A percentile compares a stretch with the other conserved stretches of the same genome.
Conservation (phyloP, 2,888 invertebrate genomes). For the Danaus chrysippus region DNA sequence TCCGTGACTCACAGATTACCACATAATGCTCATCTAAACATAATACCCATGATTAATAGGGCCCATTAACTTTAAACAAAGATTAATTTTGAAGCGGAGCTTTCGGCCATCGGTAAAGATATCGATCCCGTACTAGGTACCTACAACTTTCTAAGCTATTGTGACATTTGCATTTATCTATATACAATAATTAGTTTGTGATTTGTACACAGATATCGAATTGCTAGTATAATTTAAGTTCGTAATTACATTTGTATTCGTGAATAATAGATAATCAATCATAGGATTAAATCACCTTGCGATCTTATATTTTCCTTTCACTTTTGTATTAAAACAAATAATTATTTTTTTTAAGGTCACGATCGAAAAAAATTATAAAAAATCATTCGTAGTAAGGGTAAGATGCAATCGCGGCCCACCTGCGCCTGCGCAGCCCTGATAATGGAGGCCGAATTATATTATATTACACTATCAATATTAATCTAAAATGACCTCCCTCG, state of each 20-base stretch:
- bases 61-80: constrained; percentile 72
- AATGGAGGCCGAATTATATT: constrained; percentile 15
- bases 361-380: neutral
- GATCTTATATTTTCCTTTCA: neutral
- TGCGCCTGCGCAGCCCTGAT: constrained; percentile 49
- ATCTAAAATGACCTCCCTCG: neutral
- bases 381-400: constrained; percentile 11
- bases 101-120: constrained; percentile 37
- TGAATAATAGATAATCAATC: no score
- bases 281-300: no score
- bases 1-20: constrained; percentile 62
- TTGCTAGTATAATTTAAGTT: no score
- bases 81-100: constrained; percentile 59
- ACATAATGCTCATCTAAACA: constrained; percentile 67
- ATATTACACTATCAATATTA: constrained; percentile 7
- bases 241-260: no score
- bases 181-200: no score
- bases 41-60: constrained; percentile 72
- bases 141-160: neutral
- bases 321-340: neutral
- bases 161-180: neutral
- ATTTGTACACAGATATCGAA: no score
- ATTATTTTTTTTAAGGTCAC: neutral
- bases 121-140: constrained; percentile 45
- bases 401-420: constrained; percentile 42